Evolutionary conservation across 2,888 invertebrate genomes (phyloP), one percentile per base, ranked within the genome.

Genomic region (Erpobdella octoculata): DNA sequence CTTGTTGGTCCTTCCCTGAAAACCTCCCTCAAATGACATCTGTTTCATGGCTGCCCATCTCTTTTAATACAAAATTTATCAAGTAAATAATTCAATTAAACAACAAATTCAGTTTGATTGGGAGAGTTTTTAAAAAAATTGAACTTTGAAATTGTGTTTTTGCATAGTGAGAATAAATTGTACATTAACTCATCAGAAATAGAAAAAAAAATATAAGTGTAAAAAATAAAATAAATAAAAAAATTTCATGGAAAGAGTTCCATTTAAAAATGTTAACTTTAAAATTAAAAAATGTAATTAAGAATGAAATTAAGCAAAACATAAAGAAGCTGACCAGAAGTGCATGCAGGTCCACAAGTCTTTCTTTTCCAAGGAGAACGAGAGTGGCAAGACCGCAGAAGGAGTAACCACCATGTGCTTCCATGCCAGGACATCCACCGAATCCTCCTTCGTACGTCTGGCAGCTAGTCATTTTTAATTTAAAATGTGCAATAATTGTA

Each of bases 401-500:
- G 0, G 96, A 90, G 84, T 98, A 98, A n/a, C 98, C 98, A 1
- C 98, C 98, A 85, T 98, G 98, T 6, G 98, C 97, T 84, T 99
- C 98, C 87, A 93, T 89, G 9, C 92, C 93, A 0, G 93, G 93
- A 76, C 87, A 89, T 0, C 95, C 96, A 48, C 91, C 91, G 86
- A 98, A 98, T 0, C 98, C 98, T 59, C 98, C 98, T 85, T 99
- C 98, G 85, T 96, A 98, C 0, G 95, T 94, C 84, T 98, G 97
- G 85, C 97, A 97, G 76, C 90, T 89, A 77, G 31, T n/a, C n/a
- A n/a, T n/a, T n/a, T n/a, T n/a, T n/a, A n/a, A n/a, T n/a, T n/a
- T n/a, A n/a, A n/a, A n/a, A n/a, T n/a, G n/a, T n/a, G n/a, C n/a
- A n/a, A n/a, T n/a, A n/a, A n/a, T n/a, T n/a, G n/a, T n/a, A n/a